A percentile compares a stretch with the other conserved stretches of the same genome.
These are phyloP conservation scores for Narcine bancroftii DNA, from an alignment of 2,113 vertebrate species.

Conservation along the genomic window DNA sequence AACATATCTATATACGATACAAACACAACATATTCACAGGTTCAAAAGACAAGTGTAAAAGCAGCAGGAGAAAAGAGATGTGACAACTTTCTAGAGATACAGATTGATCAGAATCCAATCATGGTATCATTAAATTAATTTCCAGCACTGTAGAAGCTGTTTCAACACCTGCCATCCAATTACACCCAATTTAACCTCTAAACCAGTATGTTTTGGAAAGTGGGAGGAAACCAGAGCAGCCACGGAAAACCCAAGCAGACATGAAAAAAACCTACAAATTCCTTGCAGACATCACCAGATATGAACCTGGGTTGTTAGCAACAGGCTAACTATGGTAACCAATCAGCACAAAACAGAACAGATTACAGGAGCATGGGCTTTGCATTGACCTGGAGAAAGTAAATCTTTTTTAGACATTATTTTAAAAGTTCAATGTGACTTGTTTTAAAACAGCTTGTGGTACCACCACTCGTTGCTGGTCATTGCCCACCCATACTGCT, in stretches of 20 bases:
- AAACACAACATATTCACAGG: too few relatives aligned
- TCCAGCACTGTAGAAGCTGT: too few relatives aligned
- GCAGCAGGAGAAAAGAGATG: neutral
- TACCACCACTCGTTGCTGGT: neutral
- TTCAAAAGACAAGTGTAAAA: neutral
- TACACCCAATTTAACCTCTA: too few relatives aligned
- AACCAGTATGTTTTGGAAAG: too few relatives aligned
- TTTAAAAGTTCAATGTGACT: neutral
- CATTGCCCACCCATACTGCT: neutral
- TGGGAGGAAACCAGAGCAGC: too few relatives aligned
- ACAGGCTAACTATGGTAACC: too few relatives aligned
- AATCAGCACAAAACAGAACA: neutral
- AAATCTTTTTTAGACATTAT: neutral
- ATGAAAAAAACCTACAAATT: too few relatives aligned
- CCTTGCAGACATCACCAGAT: too few relatives aligned
- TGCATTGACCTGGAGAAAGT: neutral
- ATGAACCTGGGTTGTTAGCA: too few relatives aligned
- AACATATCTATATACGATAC: too few relatives aligned
- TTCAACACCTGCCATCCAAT: too few relatives aligned
- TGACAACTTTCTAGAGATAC: neutral
- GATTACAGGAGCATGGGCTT: neutral
- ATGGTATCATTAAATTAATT: neutral
- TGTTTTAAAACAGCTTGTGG: neutral
- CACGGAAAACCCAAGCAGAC: too few relatives aligned
- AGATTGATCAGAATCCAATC: neutral